Base-by-base conservation (phyloP, 1,140 invertebrate genomes). In the Aphidius gifuensis region DNA sequence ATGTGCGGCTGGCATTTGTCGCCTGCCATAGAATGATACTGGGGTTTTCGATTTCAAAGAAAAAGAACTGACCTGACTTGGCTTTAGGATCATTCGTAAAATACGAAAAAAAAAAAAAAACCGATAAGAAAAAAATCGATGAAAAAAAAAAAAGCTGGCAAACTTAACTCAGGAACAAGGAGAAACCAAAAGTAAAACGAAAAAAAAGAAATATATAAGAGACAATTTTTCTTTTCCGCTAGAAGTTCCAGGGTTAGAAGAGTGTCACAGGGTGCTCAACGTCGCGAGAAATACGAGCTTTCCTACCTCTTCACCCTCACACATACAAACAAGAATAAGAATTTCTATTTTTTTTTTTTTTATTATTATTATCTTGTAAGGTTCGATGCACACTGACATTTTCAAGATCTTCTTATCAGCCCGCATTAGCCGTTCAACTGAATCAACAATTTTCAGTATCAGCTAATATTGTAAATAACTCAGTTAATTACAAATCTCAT, bases 81-180 rank as follows among this genome's bases (percentile, higher is more conserved):
- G 21, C 47, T 49, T 49, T 49, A 49, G 47, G 11, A 49, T 21
- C 23, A 49, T 6, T 16, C 2, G n/a, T 16, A 16, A 16, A 16
- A 16, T 16, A 16, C 16, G 16, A 16, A 16, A 49, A 49, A 49
- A 3, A 43, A 50, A 42, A 21, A 50, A 49, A 39, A 32, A 32
- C 49, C 49, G 43, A 39, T 50, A 62, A 46, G 47, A 60, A 48
- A 58, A 66, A 66, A 66, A 64, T 32, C 23, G 23, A 32, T 32
- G 23, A 32, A 66, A 66, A 64, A 65, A 56, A 38, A 11, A 44
- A 50, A 72, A 68, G 68, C 62, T 69, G 60, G 23, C 23, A 32
- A 32, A 32, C 23, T 32, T 32, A 32, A 32, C 23, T 32, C 23
- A 43, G 56, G 48, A 21, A 50, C 44, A 39, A 32, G 23, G 57